Conservation (phyloP, 2,888 invertebrate genomes). For the Poecilobothrus nobilitatus region DNA sequence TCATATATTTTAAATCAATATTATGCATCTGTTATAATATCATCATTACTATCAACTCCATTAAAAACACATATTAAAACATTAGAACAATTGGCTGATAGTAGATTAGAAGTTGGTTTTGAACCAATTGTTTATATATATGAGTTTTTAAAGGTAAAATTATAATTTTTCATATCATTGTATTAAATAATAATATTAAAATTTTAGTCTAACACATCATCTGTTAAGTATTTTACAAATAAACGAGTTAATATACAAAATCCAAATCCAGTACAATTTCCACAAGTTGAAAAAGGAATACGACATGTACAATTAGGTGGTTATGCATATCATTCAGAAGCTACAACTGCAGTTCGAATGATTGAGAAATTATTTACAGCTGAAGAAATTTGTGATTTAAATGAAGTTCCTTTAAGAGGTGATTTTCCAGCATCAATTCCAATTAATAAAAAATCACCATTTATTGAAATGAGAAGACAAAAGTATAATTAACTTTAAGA, state of each 20-base stretch:
- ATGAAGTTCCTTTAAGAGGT: slow-evolving; percentile 34
- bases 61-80: slow-evolving; percentile 47
- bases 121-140: slow-evolving; percentile 43
- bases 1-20: slow-evolving; percentile 51
- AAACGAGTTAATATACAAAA: slow-evolving; percentile 19
- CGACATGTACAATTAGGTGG: slow-evolving; percentile 31
- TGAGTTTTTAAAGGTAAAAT: slow-evolving; percentile 21
- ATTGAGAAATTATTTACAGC: slow-evolving; percentile 34
- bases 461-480: slow-evolving; percentile 31
- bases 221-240: slow-evolving; percentile 25
- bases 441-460: slow-evolving; percentile 33
- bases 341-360: slow-evolving; percentile 29
- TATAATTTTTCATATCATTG: neutral
- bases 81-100: slow-evolving; percentile 47
- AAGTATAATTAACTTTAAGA: slow-evolving; percentile 24
- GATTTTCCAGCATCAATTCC: slow-evolving; percentile 28
- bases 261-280: slow-evolving; percentile 26
- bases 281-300: slow-evolving; percentile 30
- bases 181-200: neutral
- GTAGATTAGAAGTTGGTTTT: slow-evolving; percentile 48
- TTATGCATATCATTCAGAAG: slow-evolving; percentile 36
- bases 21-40: slow-evolving; percentile 57
- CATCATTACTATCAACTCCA: slow-evolving; percentile 51
- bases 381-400: slow-evolving; percentile 39
- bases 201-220: slow-evolving; percentile 25